phyloP scores from a whole-genome alignment of 2,888 invertebrate species.

The Acanthoscelides obtectus region DNA sequence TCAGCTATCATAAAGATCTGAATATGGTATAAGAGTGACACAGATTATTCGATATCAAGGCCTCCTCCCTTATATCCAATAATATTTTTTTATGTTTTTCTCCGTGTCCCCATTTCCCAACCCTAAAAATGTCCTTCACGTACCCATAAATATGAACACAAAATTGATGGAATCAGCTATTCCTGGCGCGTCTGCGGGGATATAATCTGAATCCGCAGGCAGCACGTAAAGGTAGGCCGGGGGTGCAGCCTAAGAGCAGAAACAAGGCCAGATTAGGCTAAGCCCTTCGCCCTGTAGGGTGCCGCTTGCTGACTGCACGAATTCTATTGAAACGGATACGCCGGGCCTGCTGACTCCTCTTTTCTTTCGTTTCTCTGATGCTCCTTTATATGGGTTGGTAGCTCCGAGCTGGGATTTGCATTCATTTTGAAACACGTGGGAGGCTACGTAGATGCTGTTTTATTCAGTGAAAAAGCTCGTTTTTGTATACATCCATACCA shows the following conservation, averaged over 20 bases:
- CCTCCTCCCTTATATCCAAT: no score
- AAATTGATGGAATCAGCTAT: background rate
- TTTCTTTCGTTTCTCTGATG: background rate
- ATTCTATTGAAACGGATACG: background rate
- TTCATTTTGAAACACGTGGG: background rate
- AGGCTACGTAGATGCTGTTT: no score
- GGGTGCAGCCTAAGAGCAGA: background rate
- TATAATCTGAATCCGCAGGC: background rate
- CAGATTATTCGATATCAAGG: no score
- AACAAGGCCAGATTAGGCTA: background rate
- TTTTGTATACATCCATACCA: no score
- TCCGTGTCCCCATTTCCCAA: background rate
- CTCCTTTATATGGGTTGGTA: background rate
- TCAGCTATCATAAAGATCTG: no score
- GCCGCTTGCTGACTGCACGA: background rate
- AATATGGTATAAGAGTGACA: no score
- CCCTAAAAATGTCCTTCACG: background rate
- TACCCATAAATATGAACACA: background rate
- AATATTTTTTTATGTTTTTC: no score
- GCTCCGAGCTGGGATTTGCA: background rate
- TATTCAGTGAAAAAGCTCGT: no score
- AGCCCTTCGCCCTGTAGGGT: background rate
- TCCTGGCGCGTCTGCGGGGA: background rate
- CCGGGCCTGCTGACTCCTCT: background rate
- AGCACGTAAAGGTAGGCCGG: background rate